Evolutionary conservation across 2,113 vertebrate genomes (phyloP).

Genomic region (Pithys albifrons): DNA sequence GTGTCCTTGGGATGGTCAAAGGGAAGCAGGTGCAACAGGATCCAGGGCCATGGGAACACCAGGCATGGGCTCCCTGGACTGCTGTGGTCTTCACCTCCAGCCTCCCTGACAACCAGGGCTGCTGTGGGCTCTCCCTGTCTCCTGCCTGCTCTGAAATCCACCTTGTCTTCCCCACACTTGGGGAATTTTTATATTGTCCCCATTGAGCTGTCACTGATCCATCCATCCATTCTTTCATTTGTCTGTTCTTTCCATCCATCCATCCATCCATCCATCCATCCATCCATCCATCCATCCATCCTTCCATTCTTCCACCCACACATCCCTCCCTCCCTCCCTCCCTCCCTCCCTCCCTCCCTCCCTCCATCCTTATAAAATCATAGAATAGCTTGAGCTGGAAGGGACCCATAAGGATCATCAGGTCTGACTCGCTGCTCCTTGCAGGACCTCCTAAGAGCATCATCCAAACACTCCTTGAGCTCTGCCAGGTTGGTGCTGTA

Average conservation of each 20-base stretch:
- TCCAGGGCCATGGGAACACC: not conserved
- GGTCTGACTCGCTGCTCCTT: too few species aligned
- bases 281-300: not conserved
- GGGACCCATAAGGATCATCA: too few species aligned
- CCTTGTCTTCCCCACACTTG: not conserved
- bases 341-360: not conserved
- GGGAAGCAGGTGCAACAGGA: not conserved
- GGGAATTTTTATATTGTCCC: not conserved
- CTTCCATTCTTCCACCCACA: not conserved
- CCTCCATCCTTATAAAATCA: not conserved
- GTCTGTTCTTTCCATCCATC: not conserved
- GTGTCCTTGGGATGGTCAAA: not conserved
- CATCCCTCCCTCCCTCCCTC: not conserved
- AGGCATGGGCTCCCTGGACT: not conserved
- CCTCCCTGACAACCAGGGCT: not conserved
- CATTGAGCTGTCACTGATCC: not conserved
- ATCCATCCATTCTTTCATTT: not conserved
- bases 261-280: not conserved
- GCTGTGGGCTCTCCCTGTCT: not conserved
- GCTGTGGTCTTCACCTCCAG: not conserved
- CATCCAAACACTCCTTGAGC: too few species aligned
- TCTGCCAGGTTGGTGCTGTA: too few species aligned
- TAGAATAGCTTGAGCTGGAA: too few species aligned
- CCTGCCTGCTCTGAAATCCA: not conserved
- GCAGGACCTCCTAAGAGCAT: too few species aligned